phyloP scores from a whole-genome alignment of 2,113 vertebrate genomes.

The Conger conger region DNA sequence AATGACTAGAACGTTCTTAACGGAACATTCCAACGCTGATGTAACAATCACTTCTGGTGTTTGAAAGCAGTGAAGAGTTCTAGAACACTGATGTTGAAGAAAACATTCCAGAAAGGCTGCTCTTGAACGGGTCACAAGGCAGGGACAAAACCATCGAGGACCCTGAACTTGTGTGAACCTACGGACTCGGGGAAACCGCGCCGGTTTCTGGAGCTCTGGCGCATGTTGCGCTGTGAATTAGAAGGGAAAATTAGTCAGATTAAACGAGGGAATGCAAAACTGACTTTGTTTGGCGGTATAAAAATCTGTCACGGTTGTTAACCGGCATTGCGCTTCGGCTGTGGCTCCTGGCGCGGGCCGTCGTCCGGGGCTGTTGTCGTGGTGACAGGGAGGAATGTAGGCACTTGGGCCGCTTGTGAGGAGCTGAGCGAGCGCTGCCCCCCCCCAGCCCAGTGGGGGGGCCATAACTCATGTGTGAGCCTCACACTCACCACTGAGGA shows the following conservation, averaged over 20 bases:
- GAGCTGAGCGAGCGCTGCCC: not conserved
- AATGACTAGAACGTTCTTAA: too few species aligned
- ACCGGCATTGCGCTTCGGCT: constrained; percentile 14
- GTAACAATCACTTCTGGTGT: too few species aligned
- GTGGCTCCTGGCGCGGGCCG: constrained; percentile 21
- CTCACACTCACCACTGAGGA: constrained; percentile 26
- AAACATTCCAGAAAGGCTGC: too few species aligned
- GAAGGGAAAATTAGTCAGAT: not conserved
- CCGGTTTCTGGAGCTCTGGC: not conserved
- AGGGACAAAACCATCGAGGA: too few species aligned
- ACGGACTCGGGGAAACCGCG: not conserved
- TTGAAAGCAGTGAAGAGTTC: too few species aligned
- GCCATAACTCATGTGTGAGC: constrained; percentile 19
- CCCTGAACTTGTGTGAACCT: not conserved
- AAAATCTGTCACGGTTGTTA: not conserved
- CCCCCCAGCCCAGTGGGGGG: constrained; percentile 1
- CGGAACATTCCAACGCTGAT: too few species aligned
- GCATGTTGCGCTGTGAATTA: not conserved
- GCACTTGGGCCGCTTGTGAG: not conserved
- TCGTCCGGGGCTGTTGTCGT: constrained; percentile 1
- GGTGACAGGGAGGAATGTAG: constrained; percentile 20
- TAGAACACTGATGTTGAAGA: too few species aligned
- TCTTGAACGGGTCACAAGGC: too few species aligned
- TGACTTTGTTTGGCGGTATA: not conserved
- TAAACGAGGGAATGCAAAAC: not conserved